These are phyloP conservation scores for Leucophenga montana DNA, from an alignment of 2,888 invertebrate species.

Conservation along the genomic window DNA sequence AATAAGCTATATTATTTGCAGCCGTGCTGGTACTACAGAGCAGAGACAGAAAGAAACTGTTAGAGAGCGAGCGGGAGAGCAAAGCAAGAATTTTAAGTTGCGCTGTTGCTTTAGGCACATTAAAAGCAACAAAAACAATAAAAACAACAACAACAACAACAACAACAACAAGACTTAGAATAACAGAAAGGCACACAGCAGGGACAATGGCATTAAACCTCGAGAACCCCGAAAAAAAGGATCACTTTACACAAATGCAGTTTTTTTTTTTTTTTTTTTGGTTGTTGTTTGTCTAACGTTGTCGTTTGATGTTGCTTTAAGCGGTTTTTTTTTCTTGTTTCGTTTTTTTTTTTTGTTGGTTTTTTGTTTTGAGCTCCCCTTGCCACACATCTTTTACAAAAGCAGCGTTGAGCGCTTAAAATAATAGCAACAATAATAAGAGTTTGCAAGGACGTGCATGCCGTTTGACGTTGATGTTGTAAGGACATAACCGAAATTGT, in stretches of 20 bases:
- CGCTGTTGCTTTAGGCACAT: conserved; percentile 18
- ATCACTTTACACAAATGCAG: conserved; percentile 42
- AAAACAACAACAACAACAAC: not conserved
- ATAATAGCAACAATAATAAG: conserved; percentile 4
- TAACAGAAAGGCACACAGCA: not conserved
- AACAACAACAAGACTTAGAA: not conserved
- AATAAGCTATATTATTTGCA: not conserved
- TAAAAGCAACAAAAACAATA: conserved; percentile 15
- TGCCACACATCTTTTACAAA: conserved; percentile 25
- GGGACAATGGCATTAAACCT: not conserved
- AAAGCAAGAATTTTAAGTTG: no score
- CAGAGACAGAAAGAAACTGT: no score
- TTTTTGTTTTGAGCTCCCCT: conserved; percentile 50
- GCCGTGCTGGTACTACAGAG: not conserved
- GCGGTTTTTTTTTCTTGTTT: conserved; percentile 34
- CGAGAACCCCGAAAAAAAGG: no score
- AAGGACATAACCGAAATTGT: conserved; percentile 30
- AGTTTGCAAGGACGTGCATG: not conserved
- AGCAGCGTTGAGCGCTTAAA: conserved; percentile 7
- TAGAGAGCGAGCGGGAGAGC: not conserved
- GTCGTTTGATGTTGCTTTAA: conserved; percentile 20
- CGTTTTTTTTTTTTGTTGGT: no score
- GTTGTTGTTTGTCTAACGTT: conserved; percentile 26
- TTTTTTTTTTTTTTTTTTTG: conserved; percentile 9
- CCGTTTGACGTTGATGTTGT: not conserved